These are phyloP conservation scores for Podarcis raffonei DNA, from an alignment of 2,113 vertebrate species.

Conservation along the genomic window DNA sequence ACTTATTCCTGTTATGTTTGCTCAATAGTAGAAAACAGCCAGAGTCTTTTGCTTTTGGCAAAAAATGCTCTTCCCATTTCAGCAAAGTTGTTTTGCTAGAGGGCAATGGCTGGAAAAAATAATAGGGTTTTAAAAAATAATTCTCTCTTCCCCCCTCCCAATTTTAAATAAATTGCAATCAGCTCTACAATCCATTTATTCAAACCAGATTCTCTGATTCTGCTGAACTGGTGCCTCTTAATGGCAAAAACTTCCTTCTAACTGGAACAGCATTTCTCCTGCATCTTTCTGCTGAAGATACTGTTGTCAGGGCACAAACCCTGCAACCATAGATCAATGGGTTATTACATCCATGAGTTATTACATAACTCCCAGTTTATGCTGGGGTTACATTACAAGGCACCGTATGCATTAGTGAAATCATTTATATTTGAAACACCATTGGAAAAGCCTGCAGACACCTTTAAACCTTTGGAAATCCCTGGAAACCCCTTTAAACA, in stretches of 20 bases:
- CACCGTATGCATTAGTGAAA: too few species aligned
- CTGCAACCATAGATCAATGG: neutral
- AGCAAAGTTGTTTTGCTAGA: constrained; percentile 67
- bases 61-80: constrained; percentile 30
- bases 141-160: neutral
- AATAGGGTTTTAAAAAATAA: constrained; percentile 22
- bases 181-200: constrained; percentile 2
- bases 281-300: neutral
- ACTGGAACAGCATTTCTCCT: neutral
- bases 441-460: too few species aligned
- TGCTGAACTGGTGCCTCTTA: neutral
- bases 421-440: too few species aligned
- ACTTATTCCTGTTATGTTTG: constrained; percentile 53
- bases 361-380: too few species aligned
- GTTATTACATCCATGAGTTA: neutral
- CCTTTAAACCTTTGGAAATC: too few species aligned
- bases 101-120: constrained; percentile 64
- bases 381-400: too few species aligned
- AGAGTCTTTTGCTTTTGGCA: constrained; percentile 63
- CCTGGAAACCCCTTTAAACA: too few species aligned
- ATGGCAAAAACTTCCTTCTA: neutral
- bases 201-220: neutral
- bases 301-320: neutral
- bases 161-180: constrained; percentile 14
- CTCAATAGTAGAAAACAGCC: constrained; percentile 63